Percentiles rank a stretch among this genome's conserved stretches.
Evolutionary conservation across 1,140 invertebrate species (phyloP).

Genomic region (Drepana arcuata): DNA sequence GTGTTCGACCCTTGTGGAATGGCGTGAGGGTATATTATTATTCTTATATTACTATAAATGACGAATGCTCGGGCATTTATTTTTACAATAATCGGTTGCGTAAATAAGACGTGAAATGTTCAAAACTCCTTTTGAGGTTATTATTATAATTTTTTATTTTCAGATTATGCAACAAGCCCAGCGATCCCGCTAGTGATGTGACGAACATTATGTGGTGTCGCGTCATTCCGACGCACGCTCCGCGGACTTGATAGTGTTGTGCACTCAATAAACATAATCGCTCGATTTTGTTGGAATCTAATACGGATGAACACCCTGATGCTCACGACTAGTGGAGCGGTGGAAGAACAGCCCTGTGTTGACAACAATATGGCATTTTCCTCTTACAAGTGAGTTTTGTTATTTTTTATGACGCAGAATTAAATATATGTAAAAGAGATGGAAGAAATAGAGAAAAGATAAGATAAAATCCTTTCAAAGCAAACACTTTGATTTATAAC

Average conservation of each 20-base stretch:
- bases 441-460: too few species aligned
- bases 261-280: constrained; percentile 21
- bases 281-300: constrained; percentile 9
- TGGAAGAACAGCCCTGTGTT: constrained; percentile 55
- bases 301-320: constrained; percentile 62
- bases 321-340: constrained; percentile 49
- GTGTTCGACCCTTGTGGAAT: too few species aligned
- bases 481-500: too few species aligned
- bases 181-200: constrained; percentile 47
- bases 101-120: too few species aligned
- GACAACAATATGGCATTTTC: constrained; percentile 62
- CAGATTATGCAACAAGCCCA: constrained; percentile 21
- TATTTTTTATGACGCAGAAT: not conserved
- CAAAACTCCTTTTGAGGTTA: too few species aligned
- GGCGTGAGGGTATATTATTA: too few species aligned
- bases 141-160: constrained; percentile 13
- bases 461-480: not conserved
- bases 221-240: constrained; percentile 32
- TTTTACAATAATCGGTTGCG: too few species aligned
- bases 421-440: too few species aligned
- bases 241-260: constrained; percentile 36
- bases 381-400: constrained; percentile 52
- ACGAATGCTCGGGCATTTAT: too few species aligned
- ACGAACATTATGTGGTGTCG: constrained; percentile 30
- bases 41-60: too few species aligned